Conservation (phyloP, 2,113 vertebrate genomes). For the Stegastes partitus region DNA sequence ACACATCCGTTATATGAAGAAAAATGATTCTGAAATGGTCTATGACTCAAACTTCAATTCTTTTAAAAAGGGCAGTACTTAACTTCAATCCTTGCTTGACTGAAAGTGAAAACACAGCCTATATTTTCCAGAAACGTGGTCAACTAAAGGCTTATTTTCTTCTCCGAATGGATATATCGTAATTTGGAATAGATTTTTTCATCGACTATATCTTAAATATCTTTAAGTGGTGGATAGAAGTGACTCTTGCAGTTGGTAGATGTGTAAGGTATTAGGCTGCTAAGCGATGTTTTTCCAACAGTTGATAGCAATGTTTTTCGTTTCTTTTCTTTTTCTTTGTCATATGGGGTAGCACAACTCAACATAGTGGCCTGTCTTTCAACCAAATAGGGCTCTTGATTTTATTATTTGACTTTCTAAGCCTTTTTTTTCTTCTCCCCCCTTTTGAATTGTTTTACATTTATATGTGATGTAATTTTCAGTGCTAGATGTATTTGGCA, state of each 20-base stretch:
- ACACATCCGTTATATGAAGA: slow-evolving; percentile 52
- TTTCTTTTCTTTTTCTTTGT: slow-evolving; percentile 36
- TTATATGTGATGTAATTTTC: slow-evolving; percentile 57
- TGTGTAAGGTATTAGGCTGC: slow-evolving; percentile 64
- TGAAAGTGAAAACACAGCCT: not conserved
- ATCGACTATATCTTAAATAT: slow-evolving; percentile 54
- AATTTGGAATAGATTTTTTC: slow-evolving; percentile 62
- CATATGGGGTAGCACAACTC: slow-evolving; percentile 74
- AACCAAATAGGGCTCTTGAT: slow-evolving; percentile 79
- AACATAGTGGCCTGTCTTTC: slow-evolving; percentile 78
- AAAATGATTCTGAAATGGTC: not conserved
- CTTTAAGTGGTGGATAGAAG: slow-evolving; percentile 70
- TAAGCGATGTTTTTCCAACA: slow-evolving; percentile 48
- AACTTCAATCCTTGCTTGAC: slow-evolving; percentile 3
- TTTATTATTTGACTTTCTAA: slow-evolving; percentile 51
- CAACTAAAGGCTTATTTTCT: slow-evolving; percentile 28
- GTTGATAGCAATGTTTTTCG: slow-evolving; percentile 48
- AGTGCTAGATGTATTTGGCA: slow-evolving; percentile 63
- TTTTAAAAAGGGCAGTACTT: slow-evolving; percentile 6
- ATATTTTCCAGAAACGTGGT: slow-evolving; percentile 21
- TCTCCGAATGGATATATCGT: slow-evolving; percentile 51
- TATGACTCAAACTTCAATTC: slow-evolving; percentile 28
- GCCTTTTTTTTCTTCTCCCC: not conserved
- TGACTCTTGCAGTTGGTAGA: slow-evolving; percentile 66
- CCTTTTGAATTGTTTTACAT: slow-evolving; percentile 43